These are phyloP conservation scores for Lordiphosa stackelbergi DNA, from an alignment of 1,140 invertebrate genomes.

Conservation along the genomic window DNA sequence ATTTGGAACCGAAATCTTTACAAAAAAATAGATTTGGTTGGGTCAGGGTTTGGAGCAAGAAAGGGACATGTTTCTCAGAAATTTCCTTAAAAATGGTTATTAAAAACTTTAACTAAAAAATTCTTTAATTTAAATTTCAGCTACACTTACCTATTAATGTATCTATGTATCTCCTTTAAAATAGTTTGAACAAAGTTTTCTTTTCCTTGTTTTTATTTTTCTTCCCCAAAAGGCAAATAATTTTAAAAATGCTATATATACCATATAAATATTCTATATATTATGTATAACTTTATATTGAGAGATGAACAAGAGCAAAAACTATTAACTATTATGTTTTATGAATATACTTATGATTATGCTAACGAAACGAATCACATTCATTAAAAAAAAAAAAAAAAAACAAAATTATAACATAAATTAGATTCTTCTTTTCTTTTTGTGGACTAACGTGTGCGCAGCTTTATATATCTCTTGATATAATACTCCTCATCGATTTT, in stretches of 20 bases:
- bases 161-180: too few relatives aligned
- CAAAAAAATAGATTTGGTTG: too few relatives aligned
- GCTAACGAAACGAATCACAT: constrained; percentile 58
- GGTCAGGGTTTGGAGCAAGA: too few relatives aligned
- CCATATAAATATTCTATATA: constrained; percentile 62
- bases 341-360: constrained; percentile 50
- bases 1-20: too few relatives aligned
- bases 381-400: constrained; percentile 63
- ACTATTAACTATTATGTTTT: constrained; percentile 68
- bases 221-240: neutral
- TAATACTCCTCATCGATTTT: constrained; percentile 27
- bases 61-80: too few relatives aligned
- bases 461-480: constrained; percentile 26
- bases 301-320: constrained; percentile 20
- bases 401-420: constrained; percentile 12
- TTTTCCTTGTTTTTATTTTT: constrained; percentile 5
- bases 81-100: too few relatives aligned
- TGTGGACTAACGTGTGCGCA: constrained; percentile 19
- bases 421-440: neutral
- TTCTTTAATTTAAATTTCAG: too few relatives aligned
- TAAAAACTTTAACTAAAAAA: too few relatives aligned
- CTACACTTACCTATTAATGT: too few relatives aligned
- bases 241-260: constrained; percentile 35
- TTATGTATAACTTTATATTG: constrained; percentile 50
- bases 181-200: constrained; percentile 12